phyloP scores from a whole-genome alignment of 2,113 vertebrate genomes.

The Clarias macrocephalus region DNA sequence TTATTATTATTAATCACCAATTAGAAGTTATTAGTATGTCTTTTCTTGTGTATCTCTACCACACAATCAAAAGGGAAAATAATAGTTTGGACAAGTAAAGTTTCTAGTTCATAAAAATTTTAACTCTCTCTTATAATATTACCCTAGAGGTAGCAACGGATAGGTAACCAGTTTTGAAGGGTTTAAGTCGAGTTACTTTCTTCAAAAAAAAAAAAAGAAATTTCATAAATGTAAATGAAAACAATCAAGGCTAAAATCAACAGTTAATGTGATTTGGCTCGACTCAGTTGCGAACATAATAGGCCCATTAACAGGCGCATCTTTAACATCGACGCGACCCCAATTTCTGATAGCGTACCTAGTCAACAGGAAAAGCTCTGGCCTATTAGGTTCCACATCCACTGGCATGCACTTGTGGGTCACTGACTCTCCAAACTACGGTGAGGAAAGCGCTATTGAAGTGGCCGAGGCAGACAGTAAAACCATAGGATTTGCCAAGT shows the following conservation, averaged over 20 bases:
- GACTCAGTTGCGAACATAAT: conserved; percentile 12
- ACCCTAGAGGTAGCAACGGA: neutral
- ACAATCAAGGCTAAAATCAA: neutral
- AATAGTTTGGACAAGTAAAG: neutral
- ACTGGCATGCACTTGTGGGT: conserved; percentile 24
- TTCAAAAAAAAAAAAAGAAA: neutral
- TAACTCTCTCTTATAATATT: neutral
- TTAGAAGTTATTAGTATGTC: neutral
- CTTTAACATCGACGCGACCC: conserved; percentile 33
- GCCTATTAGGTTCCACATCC: conserved; percentile 29
- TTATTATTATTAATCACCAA: neutral
- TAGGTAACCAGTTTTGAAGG: neutral
- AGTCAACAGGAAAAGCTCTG: conserved; percentile 25
- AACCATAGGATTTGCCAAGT: neutral
- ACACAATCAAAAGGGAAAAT: neutral
- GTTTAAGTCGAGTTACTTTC: neutral
- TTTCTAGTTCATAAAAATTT: neutral
- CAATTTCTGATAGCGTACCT: conserved; percentile 37
- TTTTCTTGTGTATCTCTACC: neutral
- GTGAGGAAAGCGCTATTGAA: neutral
- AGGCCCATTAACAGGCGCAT: conserved; percentile 9
- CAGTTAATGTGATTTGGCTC: conserved; percentile 5
- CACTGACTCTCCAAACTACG: conserved; percentile 4
- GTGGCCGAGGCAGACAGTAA: conserved; percentile 17
- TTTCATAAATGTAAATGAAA: neutral